Evolutionary conservation across 2,113 vertebrate genomes (phyloP).

Genomic region (Acrocephalus kingi): DNA sequence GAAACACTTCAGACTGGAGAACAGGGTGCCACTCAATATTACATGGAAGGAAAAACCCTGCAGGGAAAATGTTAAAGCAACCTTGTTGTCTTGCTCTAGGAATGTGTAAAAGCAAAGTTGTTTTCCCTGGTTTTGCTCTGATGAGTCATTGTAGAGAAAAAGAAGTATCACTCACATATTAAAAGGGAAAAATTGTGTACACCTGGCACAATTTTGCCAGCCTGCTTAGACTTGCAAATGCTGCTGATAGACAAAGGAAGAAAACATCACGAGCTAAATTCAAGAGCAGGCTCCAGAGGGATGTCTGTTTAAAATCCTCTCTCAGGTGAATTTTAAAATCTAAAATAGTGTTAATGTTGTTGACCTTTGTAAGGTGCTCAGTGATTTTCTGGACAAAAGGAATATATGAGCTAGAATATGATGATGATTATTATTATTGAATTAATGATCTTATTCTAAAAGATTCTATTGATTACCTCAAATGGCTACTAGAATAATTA

Average conservation of each 20-base stretch:
- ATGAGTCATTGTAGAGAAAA: background rate
- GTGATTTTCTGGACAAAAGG: background rate
- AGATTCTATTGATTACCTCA: background rate
- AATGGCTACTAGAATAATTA: background rate
- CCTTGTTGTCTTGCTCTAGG: background rate
- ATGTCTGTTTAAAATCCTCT: background rate
- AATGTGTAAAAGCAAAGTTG: background rate
- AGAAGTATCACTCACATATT: background rate
- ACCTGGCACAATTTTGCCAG: background rate
- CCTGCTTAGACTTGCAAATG: background rate
- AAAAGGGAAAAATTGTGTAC: background rate
- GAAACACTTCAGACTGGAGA: background rate
- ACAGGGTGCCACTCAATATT: background rate
- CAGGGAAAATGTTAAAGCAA: background rate
- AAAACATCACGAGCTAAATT: background rate
- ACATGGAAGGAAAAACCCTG: background rate
- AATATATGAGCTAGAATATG: background rate
- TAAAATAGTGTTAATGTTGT: background rate
- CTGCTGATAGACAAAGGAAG: background rate
- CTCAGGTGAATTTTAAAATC: background rate
- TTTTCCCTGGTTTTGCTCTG: background rate
- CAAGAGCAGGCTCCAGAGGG: background rate
- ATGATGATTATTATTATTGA: background rate
- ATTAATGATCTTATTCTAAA: background rate
- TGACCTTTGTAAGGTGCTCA: background rate